Evolutionary conservation across 2,797 vertebrate genomes (phyloP), one percentile per base, ranked within the genome.

Genomic region (Denticeps clupeoides): DNA sequence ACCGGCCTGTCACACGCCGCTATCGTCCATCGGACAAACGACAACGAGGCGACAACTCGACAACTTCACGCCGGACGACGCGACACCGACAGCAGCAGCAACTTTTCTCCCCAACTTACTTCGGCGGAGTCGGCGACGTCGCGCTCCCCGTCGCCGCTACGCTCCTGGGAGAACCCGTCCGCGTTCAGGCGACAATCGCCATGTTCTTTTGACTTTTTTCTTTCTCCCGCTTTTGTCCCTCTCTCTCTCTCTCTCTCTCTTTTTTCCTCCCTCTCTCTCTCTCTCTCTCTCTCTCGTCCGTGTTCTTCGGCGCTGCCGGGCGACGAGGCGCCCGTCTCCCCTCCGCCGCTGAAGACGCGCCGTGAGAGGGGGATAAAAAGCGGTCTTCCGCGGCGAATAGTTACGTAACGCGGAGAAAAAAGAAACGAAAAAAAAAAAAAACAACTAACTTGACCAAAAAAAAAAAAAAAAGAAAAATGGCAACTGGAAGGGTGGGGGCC

Each of bases 181-280:
- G n/a, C n/a, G n/a, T n/a, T n/a, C n/a, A n/a, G n/a, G n/a, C n/a
- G n/a, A 46, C 64, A 49, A 70, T 73, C 77, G 69, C 69, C 72
- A 70, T 72, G 68, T 67, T 77, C 75, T 80, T 79, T 21, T 51
- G 26, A 50, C 38, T 29, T 22, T 7, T 43, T 15, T 5, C 12
- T 32, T 3, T 50, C 22, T 55, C 42, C 41, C 46, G 49, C 51
- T 55, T 49, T 53, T 31, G 21, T 26, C 40, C 41, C 31, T 49
- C 26, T n/a, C n/a, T n/a, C n/a, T n/a, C n/a, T n/a, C n/a, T n/a
- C n/a, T n/a, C n/a, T n/a, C n/a, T n/a, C n/a, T n/a, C n/a, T n/a
- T n/a, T n/a, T n/a, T n/a, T n/a, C n/a, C n/a, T n/a, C n/a, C n/a
- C 11, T 31, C 28, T 21, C 16, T 31, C 18, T 38, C 11, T 21